These are phyloP conservation scores for Bugula neritina DNA, from an alignment of 2,888 invertebrate genomes.

Conservation along the genomic window DNA sequence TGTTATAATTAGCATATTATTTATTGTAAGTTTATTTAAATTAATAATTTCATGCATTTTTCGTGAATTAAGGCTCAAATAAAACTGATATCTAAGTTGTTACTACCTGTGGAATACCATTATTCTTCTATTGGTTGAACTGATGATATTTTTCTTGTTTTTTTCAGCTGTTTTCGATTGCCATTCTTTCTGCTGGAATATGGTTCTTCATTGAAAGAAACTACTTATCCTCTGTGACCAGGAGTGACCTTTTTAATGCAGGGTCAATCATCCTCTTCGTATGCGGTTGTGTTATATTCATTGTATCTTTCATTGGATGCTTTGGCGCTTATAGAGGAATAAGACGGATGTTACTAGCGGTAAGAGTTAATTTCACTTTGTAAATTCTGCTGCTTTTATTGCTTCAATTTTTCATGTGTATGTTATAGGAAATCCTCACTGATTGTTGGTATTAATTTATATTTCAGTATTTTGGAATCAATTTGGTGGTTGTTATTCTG, in stretches of 20 bases:
- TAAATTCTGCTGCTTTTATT: no score
- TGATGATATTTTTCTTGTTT: no score
- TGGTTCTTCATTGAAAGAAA: conserved; percentile 26
- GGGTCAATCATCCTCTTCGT: conserved; percentile 23
- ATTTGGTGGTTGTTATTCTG: conserved; percentile 14
- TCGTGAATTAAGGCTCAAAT: background rate
- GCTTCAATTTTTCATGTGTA: background rate
- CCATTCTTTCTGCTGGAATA: conserved; percentile 17
- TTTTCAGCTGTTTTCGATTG: conserved; percentile 22
- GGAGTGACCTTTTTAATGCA: conserved; percentile 11
- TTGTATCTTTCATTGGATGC: conserved; percentile 26
- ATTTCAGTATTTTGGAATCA: conserved; percentile 19
- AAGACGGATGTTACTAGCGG: background rate
- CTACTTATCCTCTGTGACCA: conserved; percentile 19
- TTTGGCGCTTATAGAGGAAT: conserved; percentile 27
- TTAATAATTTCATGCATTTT: no score
- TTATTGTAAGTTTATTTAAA: conserved; percentile 23
- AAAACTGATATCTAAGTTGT: background rate
- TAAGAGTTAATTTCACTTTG: no score
- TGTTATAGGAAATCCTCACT: no score
- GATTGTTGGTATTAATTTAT: no score
- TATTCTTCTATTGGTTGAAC: no score
- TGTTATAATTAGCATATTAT: background rate
- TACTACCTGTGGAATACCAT: no score
- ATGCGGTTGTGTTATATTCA: conserved; percentile 6